Conservation (phyloP, 2,113 vertebrate species). For the Lates calcarifer region DNA sequence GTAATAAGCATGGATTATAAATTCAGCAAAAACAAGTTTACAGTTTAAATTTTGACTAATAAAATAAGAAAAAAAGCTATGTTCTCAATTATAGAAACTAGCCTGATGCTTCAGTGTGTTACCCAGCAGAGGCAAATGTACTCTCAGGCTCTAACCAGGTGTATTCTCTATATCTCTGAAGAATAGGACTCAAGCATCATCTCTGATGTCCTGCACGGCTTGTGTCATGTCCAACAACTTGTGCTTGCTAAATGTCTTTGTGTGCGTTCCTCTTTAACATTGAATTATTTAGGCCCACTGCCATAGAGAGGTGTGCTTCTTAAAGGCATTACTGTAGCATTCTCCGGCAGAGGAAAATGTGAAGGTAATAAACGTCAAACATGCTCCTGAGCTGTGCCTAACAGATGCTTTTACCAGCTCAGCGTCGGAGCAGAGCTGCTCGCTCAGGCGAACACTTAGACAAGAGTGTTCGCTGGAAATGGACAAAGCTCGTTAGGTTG, state of each 20-base stretch:
- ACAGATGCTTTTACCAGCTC: constrained; percentile 88
- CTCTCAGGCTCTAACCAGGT: constrained; percentile 21
- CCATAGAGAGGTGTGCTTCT: constrained; percentile 81
- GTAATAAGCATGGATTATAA: constrained; percentile 34
- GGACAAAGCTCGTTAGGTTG: constrained; percentile 87
- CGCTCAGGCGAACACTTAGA: constrained; percentile 78
- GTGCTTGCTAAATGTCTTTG: constrained; percentile 79
- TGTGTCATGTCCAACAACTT: constrained; percentile 85
- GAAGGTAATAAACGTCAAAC: constrained; percentile 85
- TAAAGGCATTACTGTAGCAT: constrained; percentile 82
- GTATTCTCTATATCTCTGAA: constrained; percentile 13
- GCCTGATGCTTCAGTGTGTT: not conserved
- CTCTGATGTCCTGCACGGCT: constrained; percentile 59
- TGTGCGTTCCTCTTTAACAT: constrained; percentile 80
- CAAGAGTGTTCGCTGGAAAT: constrained; percentile 83
- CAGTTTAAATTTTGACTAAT: not conserved
- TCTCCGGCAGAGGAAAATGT: constrained; percentile 83
- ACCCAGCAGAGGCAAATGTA: not conserved
- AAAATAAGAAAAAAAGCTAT: not conserved
- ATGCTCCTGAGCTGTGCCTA: constrained; percentile 81
- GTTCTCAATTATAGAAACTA: constrained; percentile 18
- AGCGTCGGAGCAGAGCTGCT: constrained; percentile 78
- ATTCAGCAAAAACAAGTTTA: constrained; percentile 1
- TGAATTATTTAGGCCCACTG: constrained; percentile 87
- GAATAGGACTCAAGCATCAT: constrained; percentile 5